phyloP scores from a whole-genome alignment of 2,113 vertebrate species.

The Athene cunicularia region DNA sequence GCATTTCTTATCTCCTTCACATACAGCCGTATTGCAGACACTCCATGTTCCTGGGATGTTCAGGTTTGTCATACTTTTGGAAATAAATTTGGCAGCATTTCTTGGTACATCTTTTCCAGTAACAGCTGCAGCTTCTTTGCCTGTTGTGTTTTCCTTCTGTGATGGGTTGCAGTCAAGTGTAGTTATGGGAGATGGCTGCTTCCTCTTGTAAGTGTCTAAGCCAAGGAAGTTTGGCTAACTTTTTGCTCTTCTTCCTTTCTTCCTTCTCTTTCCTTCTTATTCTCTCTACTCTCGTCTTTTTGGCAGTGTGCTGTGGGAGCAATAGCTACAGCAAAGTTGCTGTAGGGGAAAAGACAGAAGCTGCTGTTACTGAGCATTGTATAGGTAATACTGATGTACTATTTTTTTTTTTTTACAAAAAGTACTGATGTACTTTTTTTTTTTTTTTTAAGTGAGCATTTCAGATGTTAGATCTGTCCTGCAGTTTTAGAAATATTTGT shows the following conservation, averaged over 20 bases:
- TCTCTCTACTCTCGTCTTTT: background rate
- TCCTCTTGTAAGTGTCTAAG: background rate
- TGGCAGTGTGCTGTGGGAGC: background rate
- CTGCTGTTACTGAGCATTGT: background rate
- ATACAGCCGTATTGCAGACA: background rate
- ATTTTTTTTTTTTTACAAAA: background rate
- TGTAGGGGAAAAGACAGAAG: background rate
- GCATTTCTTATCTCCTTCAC: slow-evolving; percentile 8
- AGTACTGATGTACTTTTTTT: background rate
- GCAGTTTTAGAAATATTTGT: background rate
- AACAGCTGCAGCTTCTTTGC: slow-evolving; percentile 61
- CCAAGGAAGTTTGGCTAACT: slow-evolving; percentile 52
- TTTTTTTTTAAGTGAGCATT: background rate
- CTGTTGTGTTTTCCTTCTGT: slow-evolving; percentile 68
- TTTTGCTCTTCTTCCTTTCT: background rate
- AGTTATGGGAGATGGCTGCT: slow-evolving; percentile 39
- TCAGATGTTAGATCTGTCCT: background rate
- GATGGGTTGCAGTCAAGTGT: slow-evolving; percentile 49
- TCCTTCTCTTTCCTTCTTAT: background rate
- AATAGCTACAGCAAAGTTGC: background rate
- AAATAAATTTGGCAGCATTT: slow-evolving; percentile 55
- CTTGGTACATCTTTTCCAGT: background rate
- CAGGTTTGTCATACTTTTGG: slow-evolving; percentile 56
- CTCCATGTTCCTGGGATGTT: slow-evolving; percentile 29
- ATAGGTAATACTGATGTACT: background rate